Percentiles rank a stretch among this genome's conserved stretches.
These are phyloP conservation scores for Microctenopoma lineatum DNA, from an alignment of 2,797 vertebrate species.

Conservation along the genomic window DNA sequence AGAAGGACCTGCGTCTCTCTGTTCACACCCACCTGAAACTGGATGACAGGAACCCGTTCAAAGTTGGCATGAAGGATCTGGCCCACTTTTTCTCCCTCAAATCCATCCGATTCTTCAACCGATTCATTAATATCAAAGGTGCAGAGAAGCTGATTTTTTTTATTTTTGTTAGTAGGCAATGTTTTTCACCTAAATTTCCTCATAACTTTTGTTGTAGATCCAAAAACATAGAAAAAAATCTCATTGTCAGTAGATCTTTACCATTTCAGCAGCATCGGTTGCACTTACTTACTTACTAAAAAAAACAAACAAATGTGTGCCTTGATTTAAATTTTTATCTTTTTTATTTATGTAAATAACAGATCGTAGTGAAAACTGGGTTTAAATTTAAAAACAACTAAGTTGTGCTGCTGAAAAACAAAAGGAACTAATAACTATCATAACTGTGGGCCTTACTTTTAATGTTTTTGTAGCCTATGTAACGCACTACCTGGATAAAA, in stretches of 20 bases:
- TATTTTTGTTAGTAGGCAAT: not conserved
- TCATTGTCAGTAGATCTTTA: too few species aligned
- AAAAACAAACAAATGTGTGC: too few species aligned
- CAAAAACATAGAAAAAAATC: too few species aligned
- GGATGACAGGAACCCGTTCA: slow-evolving; percentile 98
- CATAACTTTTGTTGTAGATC: too few species aligned
- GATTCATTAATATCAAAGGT: slow-evolving; percentile 99
- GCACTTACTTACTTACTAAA: too few species aligned
- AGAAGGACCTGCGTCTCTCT: slow-evolving; percentile 97
- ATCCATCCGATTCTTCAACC: slow-evolving; percentile 96
- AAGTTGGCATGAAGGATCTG: slow-evolving; percentile 97
- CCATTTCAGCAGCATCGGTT: too few species aligned
- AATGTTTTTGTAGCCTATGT: slow-evolving; percentile 87
- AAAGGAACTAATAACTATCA: not conserved
- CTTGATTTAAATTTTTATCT: too few species aligned
- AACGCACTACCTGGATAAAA: slow-evolving; percentile 98
- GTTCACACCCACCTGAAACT: slow-evolving; percentile 97
- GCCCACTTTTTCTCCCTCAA: slow-evolving; percentile 97
- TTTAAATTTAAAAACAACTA: not conserved
- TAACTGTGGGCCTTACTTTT: not conserved
- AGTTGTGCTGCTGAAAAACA: not conserved
- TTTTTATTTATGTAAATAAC: too few species aligned
- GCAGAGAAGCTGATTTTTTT: not conserved
- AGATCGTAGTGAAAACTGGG: too few species aligned
- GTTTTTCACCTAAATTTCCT: not conserved